A percentile compares a stretch with the other conserved stretches of the same genome.
phyloP scores from a whole-genome alignment of 2,888 invertebrate species.

The Callimorpha dominula region DNA sequence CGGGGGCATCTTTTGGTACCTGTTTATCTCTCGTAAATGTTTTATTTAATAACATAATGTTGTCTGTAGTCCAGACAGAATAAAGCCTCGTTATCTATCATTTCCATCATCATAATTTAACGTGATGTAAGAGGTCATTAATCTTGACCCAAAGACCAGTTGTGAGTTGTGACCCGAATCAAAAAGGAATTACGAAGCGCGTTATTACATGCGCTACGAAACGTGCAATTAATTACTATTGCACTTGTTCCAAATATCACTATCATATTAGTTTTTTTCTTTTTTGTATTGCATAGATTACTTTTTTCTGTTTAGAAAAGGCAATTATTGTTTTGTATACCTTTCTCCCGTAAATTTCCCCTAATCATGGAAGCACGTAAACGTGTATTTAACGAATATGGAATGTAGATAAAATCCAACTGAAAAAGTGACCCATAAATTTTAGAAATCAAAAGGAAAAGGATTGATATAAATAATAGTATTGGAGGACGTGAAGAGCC shows the following conservation, averaged over 20 bases:
- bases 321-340: no score
- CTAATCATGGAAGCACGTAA: no score
- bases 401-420: no score
- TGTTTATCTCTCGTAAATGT: not conserved
- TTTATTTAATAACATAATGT: not conserved
- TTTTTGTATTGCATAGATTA: not conserved
- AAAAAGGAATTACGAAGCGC: slow-evolving; percentile 3
- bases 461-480: no score
- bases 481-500: no score
- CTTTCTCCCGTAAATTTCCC: no score
- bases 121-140: slow-evolving; percentile 21
- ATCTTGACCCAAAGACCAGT: slow-evolving; percentile 36
- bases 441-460: no score
- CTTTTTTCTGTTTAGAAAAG: no score
- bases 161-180: slow-evolving; percentile 20
- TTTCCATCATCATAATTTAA: slow-evolving; percentile 26
- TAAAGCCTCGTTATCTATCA: slow-evolving; percentile 22
- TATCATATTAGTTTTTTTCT: not conserved
- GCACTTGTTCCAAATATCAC: not conserved
- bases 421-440: no score
- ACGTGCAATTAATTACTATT: not conserved
- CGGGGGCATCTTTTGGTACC: not conserved
- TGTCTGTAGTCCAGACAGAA: slow-evolving; percentile 5
- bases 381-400: no score
- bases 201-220: not conserved